Evolutionary conservation across 2,888 invertebrate species (phyloP).

Genomic region (Eupithecia exiguata): DNA sequence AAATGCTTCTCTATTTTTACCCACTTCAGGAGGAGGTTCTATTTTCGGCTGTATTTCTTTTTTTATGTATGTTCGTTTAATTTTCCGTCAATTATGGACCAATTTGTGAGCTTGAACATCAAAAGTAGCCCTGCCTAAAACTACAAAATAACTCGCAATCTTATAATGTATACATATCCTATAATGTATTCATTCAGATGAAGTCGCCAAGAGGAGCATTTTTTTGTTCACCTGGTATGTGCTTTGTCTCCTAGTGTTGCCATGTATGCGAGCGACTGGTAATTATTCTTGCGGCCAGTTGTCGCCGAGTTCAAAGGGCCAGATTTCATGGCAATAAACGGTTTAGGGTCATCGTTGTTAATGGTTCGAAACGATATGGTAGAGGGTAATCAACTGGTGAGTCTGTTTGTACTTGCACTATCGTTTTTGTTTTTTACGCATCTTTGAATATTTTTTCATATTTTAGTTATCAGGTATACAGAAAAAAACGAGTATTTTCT

Average conservation of each 20-base stretch:
- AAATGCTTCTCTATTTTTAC: too few species aligned
- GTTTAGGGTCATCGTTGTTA: constrained; percentile 1
- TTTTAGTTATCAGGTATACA: too few species aligned
- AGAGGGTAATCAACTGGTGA: not conserved
- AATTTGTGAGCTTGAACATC: too few species aligned
- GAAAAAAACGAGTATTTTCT: too few species aligned
- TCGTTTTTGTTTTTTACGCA: not conserved
- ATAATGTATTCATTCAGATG: not conserved
- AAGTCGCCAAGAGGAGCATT: not conserved
- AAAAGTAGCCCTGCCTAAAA: not conserved
- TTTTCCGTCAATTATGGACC: too few species aligned
- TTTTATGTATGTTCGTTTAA: too few species aligned
- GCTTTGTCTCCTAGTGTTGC: constrained; percentile 28
- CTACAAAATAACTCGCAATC: not conserved
- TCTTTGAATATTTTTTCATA: too few species aligned
- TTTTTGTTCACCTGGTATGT: constrained; percentile 31
- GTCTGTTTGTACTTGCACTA: constrained; percentile 1
- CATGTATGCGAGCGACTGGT: constrained; percentile 29
- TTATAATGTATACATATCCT: too few species aligned
- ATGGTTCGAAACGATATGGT: constrained; percentile 5
- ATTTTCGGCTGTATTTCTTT: too few species aligned
- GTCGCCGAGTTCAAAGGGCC: constrained; percentile 22
- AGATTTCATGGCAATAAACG: constrained; percentile 2
- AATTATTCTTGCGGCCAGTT: constrained; percentile 8
- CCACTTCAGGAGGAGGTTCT: too few species aligned